These are phyloP conservation scores for Pelodiscus sinensis DNA, from an alignment of 2,113 vertebrate genomes.

Conservation along the genomic window DNA sequence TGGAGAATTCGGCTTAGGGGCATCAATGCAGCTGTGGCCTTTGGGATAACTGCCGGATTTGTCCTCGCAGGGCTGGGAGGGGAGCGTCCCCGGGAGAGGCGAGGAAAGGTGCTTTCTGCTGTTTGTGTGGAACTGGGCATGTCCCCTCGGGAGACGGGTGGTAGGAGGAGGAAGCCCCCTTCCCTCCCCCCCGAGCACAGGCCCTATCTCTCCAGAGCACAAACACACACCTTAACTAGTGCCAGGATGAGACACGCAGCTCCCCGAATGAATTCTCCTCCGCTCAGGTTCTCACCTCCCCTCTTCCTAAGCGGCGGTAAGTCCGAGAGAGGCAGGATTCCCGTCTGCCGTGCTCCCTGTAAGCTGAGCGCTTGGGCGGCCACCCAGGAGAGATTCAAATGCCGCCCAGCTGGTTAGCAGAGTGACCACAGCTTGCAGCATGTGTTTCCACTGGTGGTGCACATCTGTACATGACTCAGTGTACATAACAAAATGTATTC, in stretches of 20 bases:
- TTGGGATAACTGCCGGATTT: background rate
- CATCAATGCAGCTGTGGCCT: background rate
- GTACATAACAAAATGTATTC: no score
- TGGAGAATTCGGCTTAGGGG: background rate
- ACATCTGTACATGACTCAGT: no score
- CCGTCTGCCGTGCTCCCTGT: no score
- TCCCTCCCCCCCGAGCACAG: background rate
- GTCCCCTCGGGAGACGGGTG: background rate
- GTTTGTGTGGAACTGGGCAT: background rate
- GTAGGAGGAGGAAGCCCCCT: background rate
- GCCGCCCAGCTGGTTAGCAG: no score
- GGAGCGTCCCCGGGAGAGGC: background rate
- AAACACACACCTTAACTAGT: background rate
- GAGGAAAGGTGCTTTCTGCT: background rate
- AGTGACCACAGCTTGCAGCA: no score
- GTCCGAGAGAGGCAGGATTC: no score
- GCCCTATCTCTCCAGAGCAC: background rate
- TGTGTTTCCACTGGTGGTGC: no score
- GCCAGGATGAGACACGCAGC: background rate
- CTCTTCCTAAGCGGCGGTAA: background rate
- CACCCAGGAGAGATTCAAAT: no score
- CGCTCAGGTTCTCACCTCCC: accelerated
- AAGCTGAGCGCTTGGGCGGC: no score
- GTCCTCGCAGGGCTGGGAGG: background rate
- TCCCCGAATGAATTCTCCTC: background rate